phyloP scores from a whole-genome alignment of 37 sponge, comb jelly and placozoan species.

The Corticium candelabrum region DNA sequence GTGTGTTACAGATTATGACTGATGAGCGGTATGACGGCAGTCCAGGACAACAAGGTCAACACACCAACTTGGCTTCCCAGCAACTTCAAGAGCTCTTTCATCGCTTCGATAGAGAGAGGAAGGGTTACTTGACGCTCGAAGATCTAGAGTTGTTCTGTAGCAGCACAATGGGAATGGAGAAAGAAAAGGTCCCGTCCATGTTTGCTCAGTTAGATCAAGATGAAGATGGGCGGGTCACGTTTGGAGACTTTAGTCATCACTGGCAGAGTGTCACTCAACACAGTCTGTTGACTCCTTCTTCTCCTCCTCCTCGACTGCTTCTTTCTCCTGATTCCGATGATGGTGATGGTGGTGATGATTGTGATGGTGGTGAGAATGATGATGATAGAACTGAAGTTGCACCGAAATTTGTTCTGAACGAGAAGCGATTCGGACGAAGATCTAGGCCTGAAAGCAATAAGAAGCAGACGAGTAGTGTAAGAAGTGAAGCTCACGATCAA shows the following conservation, averaged over 20 bases:
- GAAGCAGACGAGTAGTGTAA: not conserved
- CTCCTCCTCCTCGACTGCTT: not conserved
- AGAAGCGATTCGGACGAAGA: not conserved
- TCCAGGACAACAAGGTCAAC: too few relatives aligned
- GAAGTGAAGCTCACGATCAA: not conserved
- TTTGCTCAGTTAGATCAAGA: not conserved
- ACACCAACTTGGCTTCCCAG: too few relatives aligned
- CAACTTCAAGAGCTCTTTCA: too few relatives aligned
- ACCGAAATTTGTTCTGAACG: not conserved
- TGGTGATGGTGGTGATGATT: not conserved
- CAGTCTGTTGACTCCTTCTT: not conserved
- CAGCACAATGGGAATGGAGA: too few relatives aligned
- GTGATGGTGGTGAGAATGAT: not conserved
- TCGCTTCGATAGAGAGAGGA: too few relatives aligned
- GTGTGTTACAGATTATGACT: too few relatives aligned
- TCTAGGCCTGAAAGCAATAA: not conserved
- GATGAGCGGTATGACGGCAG: too few relatives aligned
- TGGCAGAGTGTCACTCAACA: not conserved
- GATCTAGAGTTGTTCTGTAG: too few relatives aligned
- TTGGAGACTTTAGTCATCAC: not conserved
- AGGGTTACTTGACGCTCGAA: too few relatives aligned
- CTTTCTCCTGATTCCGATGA: not conserved
- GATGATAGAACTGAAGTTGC: not conserved
- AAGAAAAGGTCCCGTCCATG: too few relatives aligned
- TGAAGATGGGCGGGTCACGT: not conserved